These are phyloP conservation scores for Cynoglossus semilaevis DNA, from an alignment of 2,113 vertebrate genomes.

Conservation along the genomic window DNA sequence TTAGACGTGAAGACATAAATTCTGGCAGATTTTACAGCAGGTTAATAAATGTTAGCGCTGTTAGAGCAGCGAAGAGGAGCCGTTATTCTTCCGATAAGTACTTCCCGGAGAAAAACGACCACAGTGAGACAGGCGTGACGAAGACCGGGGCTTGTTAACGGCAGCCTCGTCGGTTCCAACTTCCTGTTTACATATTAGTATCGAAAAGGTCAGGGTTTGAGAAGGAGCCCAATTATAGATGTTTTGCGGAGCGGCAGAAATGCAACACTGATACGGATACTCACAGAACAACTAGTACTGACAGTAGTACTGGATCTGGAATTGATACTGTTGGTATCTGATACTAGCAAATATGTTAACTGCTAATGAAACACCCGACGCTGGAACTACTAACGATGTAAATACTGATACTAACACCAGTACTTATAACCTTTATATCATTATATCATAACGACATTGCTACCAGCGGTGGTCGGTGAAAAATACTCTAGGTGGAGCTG, in stretches of 20 bases:
- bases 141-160: constrained; percentile 29
- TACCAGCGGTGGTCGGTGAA: no score
- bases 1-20: background rate
- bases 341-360: no score
- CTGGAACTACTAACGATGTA: no score
- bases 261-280: constrained; percentile 33
- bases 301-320: no score
- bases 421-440: no score
- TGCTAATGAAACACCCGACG: no score
- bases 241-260: constrained; percentile 23
- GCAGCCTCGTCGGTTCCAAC: constrained; percentile 15
- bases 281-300: constrained; percentile 12
- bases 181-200: constrained; percentile 51
- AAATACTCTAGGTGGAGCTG: no score
- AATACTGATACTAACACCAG: no score
- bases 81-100: constrained; percentile 19
- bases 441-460: no score
- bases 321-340: no score
- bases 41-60: constrained; percentile 32
- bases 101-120: constrained; percentile 17
- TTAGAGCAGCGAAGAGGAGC: constrained; percentile 10
- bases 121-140: no score
- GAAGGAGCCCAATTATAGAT: constrained; percentile 45
- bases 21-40: constrained; percentile 16
- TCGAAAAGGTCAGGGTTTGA: constrained; percentile 59